phyloP scores from a whole-genome alignment of 2,113 vertebrate species.

The Echinops telfairi region DNA sequence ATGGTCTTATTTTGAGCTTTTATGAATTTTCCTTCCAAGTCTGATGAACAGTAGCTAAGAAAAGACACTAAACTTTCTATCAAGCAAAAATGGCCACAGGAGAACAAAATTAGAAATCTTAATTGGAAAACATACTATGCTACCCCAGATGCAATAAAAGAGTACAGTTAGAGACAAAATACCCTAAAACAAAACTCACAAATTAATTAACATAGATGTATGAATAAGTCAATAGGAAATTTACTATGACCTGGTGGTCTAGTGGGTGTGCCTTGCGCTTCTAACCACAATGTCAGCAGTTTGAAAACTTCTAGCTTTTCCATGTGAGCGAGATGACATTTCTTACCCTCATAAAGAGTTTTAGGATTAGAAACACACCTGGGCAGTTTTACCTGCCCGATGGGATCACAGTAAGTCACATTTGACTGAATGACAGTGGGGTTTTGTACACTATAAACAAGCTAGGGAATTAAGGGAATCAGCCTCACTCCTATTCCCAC shows the following conservation, averaged over 20 bases:
- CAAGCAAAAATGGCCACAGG: not conserved
- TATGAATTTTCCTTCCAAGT: not conserved
- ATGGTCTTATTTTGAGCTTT: no score
- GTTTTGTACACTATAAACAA: no score
- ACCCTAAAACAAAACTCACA: not conserved
- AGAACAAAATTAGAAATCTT: not conserved
- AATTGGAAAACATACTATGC: not conserved
- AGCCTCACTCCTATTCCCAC: not conserved
- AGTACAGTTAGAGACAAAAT: not conserved
- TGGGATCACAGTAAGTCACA: no score
- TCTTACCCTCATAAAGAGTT: no score
- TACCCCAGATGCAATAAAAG: not conserved
- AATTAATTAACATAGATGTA: slow-evolving; percentile 15
- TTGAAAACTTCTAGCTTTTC: no score
- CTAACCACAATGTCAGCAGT: no score
- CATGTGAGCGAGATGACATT: no score
- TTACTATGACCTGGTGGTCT: not conserved
- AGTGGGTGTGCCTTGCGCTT: no score
- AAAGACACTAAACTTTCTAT: not conserved
- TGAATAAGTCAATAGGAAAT: not conserved
- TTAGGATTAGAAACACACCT: no score
- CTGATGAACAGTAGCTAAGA: not conserved
- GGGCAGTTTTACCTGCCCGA: no score
- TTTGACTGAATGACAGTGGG: no score
- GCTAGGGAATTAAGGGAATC: not conserved